These are phyloP conservation scores for Cydia splendana DNA, from an alignment of 1,140 invertebrate species.

Conservation along the genomic window DNA sequence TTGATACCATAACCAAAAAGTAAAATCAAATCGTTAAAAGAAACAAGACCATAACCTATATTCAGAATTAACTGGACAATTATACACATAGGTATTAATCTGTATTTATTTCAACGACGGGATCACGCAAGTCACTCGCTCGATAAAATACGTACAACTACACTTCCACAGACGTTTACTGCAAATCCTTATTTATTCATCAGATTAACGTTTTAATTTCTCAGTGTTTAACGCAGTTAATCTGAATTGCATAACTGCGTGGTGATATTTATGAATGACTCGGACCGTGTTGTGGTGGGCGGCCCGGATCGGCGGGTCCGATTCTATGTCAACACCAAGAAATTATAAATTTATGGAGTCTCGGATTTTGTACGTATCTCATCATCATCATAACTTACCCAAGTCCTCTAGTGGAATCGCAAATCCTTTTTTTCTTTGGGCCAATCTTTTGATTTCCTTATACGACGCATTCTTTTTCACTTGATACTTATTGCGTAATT, in stretches of 20 bases:
- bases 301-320: constrained; percentile 51
- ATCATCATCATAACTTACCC: too few species aligned
- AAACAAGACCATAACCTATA: background rate
- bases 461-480: too few species aligned
- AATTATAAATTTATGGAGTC: constrained; percentile 13
- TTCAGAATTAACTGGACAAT: background rate
- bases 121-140: background rate
- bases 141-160: background rate
- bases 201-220: constrained; percentile 43
- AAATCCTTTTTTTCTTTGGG: too few species aligned
- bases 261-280: constrained; percentile 62
- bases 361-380: background rate
- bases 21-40: background rate
- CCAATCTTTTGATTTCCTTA: too few species aligned
- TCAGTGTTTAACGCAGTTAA: constrained; percentile 44
- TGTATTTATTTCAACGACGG: background rate
- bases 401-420: too few species aligned
- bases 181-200: background rate
- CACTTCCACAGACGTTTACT: too few species aligned
- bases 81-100: background rate
- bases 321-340: constrained; percentile 52
- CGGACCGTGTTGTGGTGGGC: constrained; percentile 54
- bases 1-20: background rate
- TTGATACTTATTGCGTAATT: too few species aligned
- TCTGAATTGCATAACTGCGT: constrained; percentile 61